phyloP scores from a whole-genome alignment of 2,888 invertebrate genomes.

The Xanthorhoe designata region DNA sequence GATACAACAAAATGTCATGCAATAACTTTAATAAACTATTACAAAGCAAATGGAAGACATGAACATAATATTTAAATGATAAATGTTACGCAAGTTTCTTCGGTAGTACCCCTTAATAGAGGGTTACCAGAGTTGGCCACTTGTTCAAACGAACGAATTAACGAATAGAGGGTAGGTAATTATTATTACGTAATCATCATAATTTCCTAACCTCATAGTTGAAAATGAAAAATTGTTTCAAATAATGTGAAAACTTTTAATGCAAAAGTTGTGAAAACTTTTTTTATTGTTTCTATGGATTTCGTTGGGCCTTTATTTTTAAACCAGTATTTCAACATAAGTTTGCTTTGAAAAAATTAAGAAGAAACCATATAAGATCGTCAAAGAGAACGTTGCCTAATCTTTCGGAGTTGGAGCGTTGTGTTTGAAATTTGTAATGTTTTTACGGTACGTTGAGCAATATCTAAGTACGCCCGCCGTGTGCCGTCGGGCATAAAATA shows the following conservation, averaged over 20 bases:
- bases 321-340: neutral
- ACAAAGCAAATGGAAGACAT: too few species aligned
- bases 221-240: too few species aligned
- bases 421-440: slow-evolving; percentile 59
- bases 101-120: too few species aligned
- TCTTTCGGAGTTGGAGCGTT: slow-evolving; percentile 30
- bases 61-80: too few species aligned
- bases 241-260: too few species aligned
- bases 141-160: too few species aligned
- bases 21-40: neutral
- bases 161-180: too few species aligned
- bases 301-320: slow-evolving; percentile 1
- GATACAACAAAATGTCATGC: slow-evolving; percentile 26
- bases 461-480: slow-evolving; percentile 51
- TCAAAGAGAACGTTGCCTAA: slow-evolving; percentile 15
- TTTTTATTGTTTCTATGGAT: slow-evolving; percentile 14
- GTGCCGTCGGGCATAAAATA: slow-evolving; percentile 59
- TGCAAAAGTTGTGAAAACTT: slow-evolving; percentile 12
- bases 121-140: too few species aligned
- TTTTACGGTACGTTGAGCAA: slow-evolving; percentile 63
- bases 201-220: too few species aligned
- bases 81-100: too few species aligned
- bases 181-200: too few species aligned
- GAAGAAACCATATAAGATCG: slow-evolving; percentile 10
- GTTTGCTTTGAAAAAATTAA: slow-evolving; percentile 12